phyloP scores from a whole-genome alignment of 2,797 vertebrate species.

The Hylomyscus alleni region DNA sequence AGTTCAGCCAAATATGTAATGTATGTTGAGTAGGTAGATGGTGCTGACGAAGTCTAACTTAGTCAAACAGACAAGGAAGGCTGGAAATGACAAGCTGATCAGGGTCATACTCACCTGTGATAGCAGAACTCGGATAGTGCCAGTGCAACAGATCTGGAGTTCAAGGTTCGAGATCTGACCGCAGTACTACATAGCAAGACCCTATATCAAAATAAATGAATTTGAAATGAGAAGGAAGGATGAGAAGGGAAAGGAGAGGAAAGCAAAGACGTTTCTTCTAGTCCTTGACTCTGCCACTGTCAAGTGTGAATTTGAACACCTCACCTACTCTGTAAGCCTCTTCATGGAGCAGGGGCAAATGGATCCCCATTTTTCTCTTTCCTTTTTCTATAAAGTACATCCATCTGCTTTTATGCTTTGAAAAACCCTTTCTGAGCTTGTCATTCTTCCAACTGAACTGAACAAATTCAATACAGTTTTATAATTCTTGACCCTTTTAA shows the following conservation, averaged over 20 bases:
- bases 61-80: background rate
- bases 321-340: background rate
- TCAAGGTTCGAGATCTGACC: no score
- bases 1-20: background rate
- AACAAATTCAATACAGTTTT: slow-evolving; percentile 66
- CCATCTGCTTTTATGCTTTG: slow-evolving; percentile 37
- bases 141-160: background rate
- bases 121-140: background rate
- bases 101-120: background rate
- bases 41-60: slow-evolving; percentile 24
- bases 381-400: slow-evolving; percentile 58
- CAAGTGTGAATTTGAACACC: slow-evolving; percentile 8
- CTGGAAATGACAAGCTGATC: background rate
- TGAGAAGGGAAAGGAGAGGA: no score
- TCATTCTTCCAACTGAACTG: slow-evolving; percentile 65
- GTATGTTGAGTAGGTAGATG: background rate
- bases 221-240: background rate
- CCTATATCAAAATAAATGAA: background rate
- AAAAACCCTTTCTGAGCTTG: slow-evolving; percentile 63
- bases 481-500: slow-evolving; percentile 69
- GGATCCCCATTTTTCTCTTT: background rate
- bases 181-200: background rate
- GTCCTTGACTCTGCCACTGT: background rate
- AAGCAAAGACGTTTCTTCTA: background rate
- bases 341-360: background rate